Percentiles rank a stretch among this genome's conserved stretches.
phyloP scores from a whole-genome alignment of 2,888 invertebrate genomes.

The Tetramorium bicarinatum region DNA sequence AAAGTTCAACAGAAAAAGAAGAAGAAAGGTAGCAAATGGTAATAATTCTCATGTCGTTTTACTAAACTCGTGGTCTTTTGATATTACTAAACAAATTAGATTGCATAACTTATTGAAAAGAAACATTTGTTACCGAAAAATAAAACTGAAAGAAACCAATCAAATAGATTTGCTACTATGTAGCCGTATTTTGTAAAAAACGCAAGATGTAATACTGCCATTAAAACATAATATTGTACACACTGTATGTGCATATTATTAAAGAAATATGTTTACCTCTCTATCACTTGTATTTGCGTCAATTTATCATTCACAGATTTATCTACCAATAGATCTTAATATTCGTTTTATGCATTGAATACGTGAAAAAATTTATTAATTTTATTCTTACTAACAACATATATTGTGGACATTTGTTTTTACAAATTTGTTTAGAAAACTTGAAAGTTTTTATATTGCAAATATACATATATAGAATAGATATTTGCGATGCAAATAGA shows the following conservation, averaged over 20 bases:
- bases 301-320: not conserved
- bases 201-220: slow-evolving; percentile 46
- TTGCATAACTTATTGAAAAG: slow-evolving; percentile 2
- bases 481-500: slow-evolving; percentile 55
- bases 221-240: slow-evolving; percentile 17
- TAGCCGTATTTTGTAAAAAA: slow-evolving; percentile 39
- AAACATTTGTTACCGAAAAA: slow-evolving; percentile 18
- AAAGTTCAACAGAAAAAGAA: slow-evolving; percentile 92
- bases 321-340: not conserved
- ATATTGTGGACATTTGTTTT: not conserved
- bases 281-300: not conserved
- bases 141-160: slow-evolving; percentile 19
- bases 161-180: slow-evolving; percentile 43
- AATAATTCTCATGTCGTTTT: slow-evolving; percentile 64
- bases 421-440: not conserved
- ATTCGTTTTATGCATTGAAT: not conserved
- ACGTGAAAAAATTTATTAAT: not conserved
- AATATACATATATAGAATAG: not conserved
- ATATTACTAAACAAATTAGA: slow-evolving; percentile 30
- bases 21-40: slow-evolving; percentile 89
- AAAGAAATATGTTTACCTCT: not conserved
- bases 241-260: not conserved
- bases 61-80: slow-evolving; percentile 2
- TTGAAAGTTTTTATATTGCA: not conserved
- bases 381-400: not conserved